A percentile compares a stretch with the other conserved stretches of the same genome.
Evolutionary conservation across 2,797 vertebrate genomes (phyloP).

Genomic region (Lacerta viridis): DNA sequence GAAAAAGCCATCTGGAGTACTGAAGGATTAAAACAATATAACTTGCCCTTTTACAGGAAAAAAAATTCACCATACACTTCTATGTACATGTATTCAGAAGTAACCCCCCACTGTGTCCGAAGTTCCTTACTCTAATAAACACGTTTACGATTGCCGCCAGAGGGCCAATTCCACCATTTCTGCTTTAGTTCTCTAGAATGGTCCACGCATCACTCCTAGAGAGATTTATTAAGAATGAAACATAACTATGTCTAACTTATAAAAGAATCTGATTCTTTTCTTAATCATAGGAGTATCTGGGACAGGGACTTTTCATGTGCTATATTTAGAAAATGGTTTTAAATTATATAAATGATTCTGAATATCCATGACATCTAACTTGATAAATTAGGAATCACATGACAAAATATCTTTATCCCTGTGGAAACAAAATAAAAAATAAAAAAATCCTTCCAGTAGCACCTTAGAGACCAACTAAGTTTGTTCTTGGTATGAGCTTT

Average conservation of each 20-base stretch:
- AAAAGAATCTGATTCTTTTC: neutral
- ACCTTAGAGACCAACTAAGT: no score
- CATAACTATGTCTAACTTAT: neutral
- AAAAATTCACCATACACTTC: neutral
- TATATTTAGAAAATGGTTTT: neutral
- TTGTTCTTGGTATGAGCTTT: no score
- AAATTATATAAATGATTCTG: conserved; percentile 20
- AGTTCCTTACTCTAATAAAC: neutral
- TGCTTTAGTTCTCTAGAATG: neutral
- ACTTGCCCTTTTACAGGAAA: neutral
- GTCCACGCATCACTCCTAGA: neutral
- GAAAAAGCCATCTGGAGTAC: neutral
- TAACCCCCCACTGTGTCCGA: neutral
- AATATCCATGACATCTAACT: neutral
- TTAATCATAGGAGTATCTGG: neutral
- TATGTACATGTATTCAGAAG: neutral
- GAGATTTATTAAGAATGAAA: neutral
- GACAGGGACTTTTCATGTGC: neutral
- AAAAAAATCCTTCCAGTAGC: no score
- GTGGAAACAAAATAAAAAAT: neutral
- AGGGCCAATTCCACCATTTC: neutral
- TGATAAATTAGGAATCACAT: neutral
- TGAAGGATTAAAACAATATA: neutral
- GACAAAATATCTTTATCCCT: neutral
- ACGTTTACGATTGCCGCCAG: neutral